Conservation (phyloP, 1,140 invertebrate species). For the Temnothorax curvispinosus region DNA sequence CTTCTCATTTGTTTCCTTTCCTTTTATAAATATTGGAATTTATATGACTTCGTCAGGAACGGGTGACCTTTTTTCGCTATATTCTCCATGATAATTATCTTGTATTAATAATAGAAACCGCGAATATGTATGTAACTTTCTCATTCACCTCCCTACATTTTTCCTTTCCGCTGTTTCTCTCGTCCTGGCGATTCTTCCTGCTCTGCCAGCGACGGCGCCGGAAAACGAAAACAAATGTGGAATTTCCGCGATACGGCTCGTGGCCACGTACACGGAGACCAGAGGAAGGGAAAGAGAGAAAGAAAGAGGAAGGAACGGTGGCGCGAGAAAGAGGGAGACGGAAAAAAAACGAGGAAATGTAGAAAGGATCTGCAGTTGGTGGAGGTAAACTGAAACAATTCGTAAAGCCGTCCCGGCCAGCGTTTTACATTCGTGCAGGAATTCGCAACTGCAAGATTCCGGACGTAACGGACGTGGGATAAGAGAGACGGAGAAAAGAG, state of each 20-base stretch:
- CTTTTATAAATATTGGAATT: background rate
- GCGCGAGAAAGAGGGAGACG: background rate
- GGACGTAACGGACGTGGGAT: slow-evolving; percentile 41
- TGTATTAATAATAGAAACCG: slow-evolving; percentile 10
- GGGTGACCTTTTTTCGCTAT: background rate
- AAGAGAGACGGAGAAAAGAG: slow-evolving; percentile 32
- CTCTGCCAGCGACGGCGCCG: background rate
- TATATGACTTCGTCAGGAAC: background rate
- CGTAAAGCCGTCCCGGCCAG: slow-evolving; percentile 73
- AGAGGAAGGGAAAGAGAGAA: background rate
- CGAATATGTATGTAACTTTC: slow-evolving; percentile 6
- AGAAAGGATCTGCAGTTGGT: slow-evolving; percentile 33
- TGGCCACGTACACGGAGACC: slow-evolving; percentile 32
- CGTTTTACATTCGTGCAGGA: slow-evolving; percentile 80
- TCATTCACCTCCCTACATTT: slow-evolving; percentile 14
- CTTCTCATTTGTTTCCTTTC: background rate
- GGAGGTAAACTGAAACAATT: slow-evolving; percentile 77
- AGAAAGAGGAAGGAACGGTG: slow-evolving; percentile 15
- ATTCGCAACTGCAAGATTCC: slow-evolving; percentile 83
- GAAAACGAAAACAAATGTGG: slow-evolving; percentile 78
- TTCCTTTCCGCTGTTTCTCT: slow-evolving; percentile 19
- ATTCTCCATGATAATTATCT: background rate
- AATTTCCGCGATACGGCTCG: slow-evolving; percentile 74
- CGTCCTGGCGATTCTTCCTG: slow-evolving; percentile 47
- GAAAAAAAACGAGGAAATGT: background rate